phyloP scores from a whole-genome alignment of 2,113 vertebrate genomes.

The Vidua chalybeata region DNA sequence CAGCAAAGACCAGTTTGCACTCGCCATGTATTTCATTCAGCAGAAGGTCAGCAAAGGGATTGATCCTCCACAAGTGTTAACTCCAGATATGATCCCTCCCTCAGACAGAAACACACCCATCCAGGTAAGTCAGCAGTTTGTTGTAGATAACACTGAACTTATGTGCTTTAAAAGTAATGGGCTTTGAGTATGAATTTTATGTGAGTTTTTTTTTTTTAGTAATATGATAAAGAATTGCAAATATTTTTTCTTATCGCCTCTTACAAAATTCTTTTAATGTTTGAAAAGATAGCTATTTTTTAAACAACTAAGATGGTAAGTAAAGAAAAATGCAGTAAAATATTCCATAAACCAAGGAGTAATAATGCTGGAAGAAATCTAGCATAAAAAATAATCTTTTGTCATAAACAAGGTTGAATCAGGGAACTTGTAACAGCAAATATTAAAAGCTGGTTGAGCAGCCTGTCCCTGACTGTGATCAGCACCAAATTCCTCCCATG shows the following conservation, averaged over 20 bases:
- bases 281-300: background rate
- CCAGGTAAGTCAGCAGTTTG: slow-evolving; percentile 73
- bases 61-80: slow-evolving; percentile 90
- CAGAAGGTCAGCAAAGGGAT: slow-evolving; percentile 96
- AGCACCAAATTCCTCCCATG: background rate
- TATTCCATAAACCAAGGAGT: background rate
- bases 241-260: background rate
- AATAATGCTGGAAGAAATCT: background rate
- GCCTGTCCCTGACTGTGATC: background rate
- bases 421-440: background rate
- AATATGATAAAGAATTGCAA: background rate
- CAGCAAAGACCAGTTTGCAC: slow-evolving; percentile 91
- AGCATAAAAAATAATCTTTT: background rate
- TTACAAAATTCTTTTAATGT: background rate
- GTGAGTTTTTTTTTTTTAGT: background rate
- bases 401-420: background rate
- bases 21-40: slow-evolving; percentile 97
- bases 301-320: background rate
- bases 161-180: background rate
- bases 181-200: background rate
- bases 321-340: background rate
- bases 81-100: slow-evolving; percentile 93
- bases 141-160: background rate
- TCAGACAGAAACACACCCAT: slow-evolving; percentile 87
- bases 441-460: background rate